Evolutionary conservation across 2,113 vertebrate genomes (phyloP), one percentile per base, ranked within the genome.

Genomic region (Centrocercus urophasianus): DNA sequence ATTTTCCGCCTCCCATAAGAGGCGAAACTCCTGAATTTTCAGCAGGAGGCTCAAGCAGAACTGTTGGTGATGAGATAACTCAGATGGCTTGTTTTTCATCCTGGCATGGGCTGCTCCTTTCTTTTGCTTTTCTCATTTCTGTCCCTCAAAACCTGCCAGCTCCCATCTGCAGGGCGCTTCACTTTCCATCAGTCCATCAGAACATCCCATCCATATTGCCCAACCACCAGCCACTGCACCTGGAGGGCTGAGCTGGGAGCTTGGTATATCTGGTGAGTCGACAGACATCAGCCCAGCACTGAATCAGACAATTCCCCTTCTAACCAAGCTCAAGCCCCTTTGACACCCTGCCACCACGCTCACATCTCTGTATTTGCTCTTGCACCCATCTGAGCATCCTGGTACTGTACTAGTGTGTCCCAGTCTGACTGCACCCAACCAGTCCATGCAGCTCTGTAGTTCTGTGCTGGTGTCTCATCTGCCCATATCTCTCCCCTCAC

Each of bases 401-500:
- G 36, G 12, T 70, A 22, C 30, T 69, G 30, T 56, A 12, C 52
- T 45, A 19, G 15, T 47, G 34, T n/a, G 30, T 52, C 34, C 48
- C 54, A 22, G 24, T 75, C n/a, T 75, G 14, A 38, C 54, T 10
- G 10, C 47, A 38, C 9, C 42, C 5, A 30, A 38, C 21, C 38
- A 22, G 28, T 17, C 25, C 12, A 0, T 20, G 28, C 0, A 3
- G 40, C 16, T 79, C 10, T 2, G 6, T 25, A 3, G 40, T 14
- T 79, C 10, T 2, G 6, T 25, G 42, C 27, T 19, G 24, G 3
- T 6, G 2, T 25, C 3, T 0, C 1, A 3, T 21, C 16, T 56
- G 43, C 36, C 22, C n/a, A 11, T 45, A n/a, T 22, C 1, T 32
- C 12, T 84, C 16, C 48, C 54, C 59, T 25, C 8, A 3, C 36